phyloP scores from a whole-genome alignment of 2,113 vertebrate species.

The Eulemur rufifrons region DNA sequence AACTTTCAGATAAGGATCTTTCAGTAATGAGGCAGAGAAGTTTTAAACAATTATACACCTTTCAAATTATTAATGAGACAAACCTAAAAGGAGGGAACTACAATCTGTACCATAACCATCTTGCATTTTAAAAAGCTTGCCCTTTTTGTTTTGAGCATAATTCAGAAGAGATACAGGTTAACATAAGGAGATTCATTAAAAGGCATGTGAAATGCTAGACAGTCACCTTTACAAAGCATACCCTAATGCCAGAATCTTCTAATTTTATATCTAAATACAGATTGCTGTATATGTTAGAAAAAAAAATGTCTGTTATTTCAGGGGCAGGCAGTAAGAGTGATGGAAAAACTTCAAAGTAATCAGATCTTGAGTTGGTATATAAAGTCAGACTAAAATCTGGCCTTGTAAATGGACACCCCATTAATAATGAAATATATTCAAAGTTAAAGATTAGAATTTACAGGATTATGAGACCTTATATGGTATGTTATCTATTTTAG shows the following conservation, averaged over 20 bases:
- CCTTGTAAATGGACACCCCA: neutral
- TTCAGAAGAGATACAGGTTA: neutral
- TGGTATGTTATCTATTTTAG: neutral
- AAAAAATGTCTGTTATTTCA: constrained; percentile 14
- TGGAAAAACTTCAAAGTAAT: constrained; percentile 13
- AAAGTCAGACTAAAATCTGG: neutral
- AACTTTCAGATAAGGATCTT: neutral
- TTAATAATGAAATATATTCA: constrained; percentile 22
- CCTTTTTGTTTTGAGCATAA: neutral
- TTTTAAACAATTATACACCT: neutral
- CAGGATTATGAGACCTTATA: neutral
- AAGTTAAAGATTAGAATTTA: neutral
- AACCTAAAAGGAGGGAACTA: constrained; percentile 9
- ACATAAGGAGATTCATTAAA: neutral
- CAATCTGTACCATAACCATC: neutral
- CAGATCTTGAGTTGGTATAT: neutral
- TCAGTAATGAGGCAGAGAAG: neutral
- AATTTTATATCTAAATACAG: neutral
- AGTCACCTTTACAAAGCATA: neutral
- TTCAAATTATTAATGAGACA: constrained; percentile 24
- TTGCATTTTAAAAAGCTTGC: neutral
- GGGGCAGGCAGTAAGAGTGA: neutral
- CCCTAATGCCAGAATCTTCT: neutral
- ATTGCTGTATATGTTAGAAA: neutral
- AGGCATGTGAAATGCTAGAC: neutral